These are phyloP conservation scores for Physella acuta DNA, from an alignment of 1,140 invertebrate species.

Conservation along the genomic window DNA sequence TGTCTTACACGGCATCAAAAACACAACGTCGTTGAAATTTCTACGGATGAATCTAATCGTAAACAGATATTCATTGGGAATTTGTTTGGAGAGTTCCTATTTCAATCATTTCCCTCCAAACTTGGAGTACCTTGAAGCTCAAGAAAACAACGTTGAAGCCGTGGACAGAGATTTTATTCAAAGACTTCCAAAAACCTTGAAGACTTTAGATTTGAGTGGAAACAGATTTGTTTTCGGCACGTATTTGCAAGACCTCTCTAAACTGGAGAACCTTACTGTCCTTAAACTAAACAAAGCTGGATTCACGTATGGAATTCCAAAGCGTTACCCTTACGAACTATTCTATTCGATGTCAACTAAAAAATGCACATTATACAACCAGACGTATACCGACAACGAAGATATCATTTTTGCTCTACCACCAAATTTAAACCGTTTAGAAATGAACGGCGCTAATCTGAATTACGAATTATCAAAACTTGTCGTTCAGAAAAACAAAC, in stretches of 20 bases:
- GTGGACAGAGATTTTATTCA: background rate
- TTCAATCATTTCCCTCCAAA: background rate
- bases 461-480: constrained; percentile 10
- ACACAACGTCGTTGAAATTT: background rate
- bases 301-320: background rate
- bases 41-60: background rate
- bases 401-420: constrained; percentile 21
- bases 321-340: background rate
- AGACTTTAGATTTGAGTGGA: background rate
- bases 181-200: background rate
- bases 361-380: background rate
- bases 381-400: background rate
- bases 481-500: constrained; percentile 12
- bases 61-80: background rate
- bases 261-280: background rate
- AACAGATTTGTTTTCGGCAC: constrained; percentile 8
- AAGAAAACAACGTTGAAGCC: constrained; percentile 2
- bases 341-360: background rate
- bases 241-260: background rate
- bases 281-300: background rate
- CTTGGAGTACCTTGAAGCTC: background rate
- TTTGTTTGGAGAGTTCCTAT: background rate
- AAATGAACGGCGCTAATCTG: constrained; percentile 18
- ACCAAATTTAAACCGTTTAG: constrained; percentile 18
- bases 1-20: background rate